Conservation (phyloP, 2,888 invertebrate species). For the Drosophila borborema region DNA sequence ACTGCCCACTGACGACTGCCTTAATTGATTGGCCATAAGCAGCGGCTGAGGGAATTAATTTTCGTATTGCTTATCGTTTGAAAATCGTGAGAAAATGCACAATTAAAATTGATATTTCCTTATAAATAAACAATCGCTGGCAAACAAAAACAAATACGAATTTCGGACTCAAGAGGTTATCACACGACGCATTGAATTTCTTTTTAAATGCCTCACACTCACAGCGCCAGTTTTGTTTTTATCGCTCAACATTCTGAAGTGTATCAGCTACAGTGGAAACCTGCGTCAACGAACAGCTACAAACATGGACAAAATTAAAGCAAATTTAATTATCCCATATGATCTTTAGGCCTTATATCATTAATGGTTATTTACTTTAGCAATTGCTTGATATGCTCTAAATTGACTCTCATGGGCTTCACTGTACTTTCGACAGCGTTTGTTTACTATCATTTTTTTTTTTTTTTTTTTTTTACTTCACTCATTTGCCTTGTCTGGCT, state of each 20-base stretch:
- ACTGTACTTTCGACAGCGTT: conserved; percentile 30
- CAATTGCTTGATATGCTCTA: not conserved
- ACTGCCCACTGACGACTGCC: conserved; percentile 14
- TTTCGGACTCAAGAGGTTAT: conserved; percentile 66
- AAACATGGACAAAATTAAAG: not conserved
- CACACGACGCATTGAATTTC: conserved; percentile 63
- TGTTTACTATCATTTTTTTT: conserved; percentile 30
- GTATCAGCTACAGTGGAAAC: conserved; percentile 42
- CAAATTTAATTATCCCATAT: conserved; percentile 7
- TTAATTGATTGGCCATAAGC: conserved; percentile 30
- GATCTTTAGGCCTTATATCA: conserved; percentile 2
- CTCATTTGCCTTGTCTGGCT: conserved; percentile 16
- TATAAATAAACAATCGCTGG: conserved; percentile 39
- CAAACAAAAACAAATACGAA: conserved; percentile 36
- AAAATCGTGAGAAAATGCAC: conserved; percentile 76
- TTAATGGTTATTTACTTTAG: conserved; percentile 1
- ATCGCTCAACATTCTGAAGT: conserved; percentile 41
- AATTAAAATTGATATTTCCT: conserved; percentile 69
- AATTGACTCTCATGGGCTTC: conserved; percentile 10
- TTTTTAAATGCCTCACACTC: conserved; percentile 49
- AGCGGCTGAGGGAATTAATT: conserved; percentile 15
- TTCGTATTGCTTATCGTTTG: conserved; percentile 42
- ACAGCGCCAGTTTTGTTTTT: conserved; percentile 42
- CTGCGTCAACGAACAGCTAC: conserved; percentile 18
- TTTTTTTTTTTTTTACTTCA: conserved; percentile 21